A percentile compares a stretch with the other conserved stretches of the same genome.
Evolutionary conservation across 2,797 vertebrate species (phyloP).

Genomic region (Epinephelus malabaricus): DNA sequence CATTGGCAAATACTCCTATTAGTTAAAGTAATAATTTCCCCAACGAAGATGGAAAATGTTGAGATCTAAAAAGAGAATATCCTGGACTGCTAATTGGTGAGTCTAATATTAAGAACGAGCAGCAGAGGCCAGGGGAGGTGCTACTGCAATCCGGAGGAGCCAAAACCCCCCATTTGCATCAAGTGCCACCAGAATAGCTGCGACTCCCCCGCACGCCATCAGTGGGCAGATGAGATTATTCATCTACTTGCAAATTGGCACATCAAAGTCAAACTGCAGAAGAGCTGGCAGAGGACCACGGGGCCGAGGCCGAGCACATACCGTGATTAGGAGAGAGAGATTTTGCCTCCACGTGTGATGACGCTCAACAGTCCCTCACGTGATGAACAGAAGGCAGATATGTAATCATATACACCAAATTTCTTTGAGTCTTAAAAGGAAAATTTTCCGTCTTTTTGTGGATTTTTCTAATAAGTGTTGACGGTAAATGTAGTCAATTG

Average conservation of each 20-base stretch:
- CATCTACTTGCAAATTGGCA: conserved; percentile 91
- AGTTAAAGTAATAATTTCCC: conserved; percentile 84
- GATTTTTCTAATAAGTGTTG: background rate
- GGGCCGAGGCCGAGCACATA: conserved; percentile 47
- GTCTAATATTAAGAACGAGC: conserved; percentile 81
- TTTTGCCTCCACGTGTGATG: conserved; percentile 35
- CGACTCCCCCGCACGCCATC: conserved; percentile 86
- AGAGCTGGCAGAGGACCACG: conserved; percentile 72
- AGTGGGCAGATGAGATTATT: conserved; percentile 87
- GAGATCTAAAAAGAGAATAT: background rate
- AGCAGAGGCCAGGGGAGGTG: conserved; percentile 82
- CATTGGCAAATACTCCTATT: conserved; percentile 86
- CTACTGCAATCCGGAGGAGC: conserved; percentile 68
- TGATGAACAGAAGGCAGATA: conserved; percentile 8
- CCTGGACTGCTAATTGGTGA: conserved; percentile 84
- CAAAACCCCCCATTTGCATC: conserved; percentile 80
- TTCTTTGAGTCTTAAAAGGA: background rate
- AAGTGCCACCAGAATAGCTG: conserved; percentile 80
- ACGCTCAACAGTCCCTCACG: conserved; percentile 7
- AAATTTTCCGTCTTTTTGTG: background rate
- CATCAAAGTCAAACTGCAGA: conserved; percentile 88
- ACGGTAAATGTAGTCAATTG: too few species aligned
- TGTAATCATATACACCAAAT: background rate
- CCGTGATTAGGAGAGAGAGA: conserved; percentile 50
- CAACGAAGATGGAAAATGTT: background rate